Percentiles rank a stretch among this genome's conserved stretches.
These are phyloP conservation scores for Cyprinodon variegatus DNA, from an alignment of 2,113 vertebrate species.

Conservation along the genomic window DNA sequence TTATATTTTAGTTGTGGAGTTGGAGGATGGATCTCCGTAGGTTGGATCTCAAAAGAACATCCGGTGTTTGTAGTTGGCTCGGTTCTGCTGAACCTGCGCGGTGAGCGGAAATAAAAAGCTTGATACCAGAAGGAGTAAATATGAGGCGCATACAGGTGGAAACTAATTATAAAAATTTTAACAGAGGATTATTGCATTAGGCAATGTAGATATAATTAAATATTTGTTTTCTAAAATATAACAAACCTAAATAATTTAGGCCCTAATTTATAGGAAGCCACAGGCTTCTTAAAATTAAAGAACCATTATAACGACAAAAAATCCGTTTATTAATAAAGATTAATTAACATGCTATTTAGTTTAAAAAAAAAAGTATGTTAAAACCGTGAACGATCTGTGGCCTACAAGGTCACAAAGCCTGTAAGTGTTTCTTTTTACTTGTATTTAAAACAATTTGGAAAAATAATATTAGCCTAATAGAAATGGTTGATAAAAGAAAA, in stretches of 20 bases:
- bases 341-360: neutral
- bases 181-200: too few species aligned
- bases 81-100: neutral
- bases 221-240: neutral
- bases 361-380: neutral
- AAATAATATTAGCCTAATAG: too few species aligned
- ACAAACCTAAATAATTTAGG: neutral
- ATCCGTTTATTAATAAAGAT: neutral
- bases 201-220: neutral
- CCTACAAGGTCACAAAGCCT: neutral
- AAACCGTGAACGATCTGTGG: neutral
- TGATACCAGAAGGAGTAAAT: too few species aligned
- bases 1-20: neutral
- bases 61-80: neutral
- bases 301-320: neutral
- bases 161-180: neutral
- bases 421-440: neutral
- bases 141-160: neutral
- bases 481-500: neutral
- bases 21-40: too few species aligned
- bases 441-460: neutral
- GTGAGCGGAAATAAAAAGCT: too few species aligned
- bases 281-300: neutral
- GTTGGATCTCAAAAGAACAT: neutral
- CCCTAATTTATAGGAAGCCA: neutral